A percentile compares a stretch with the other conserved stretches of the same genome.
Evolutionary conservation across 1,140 invertebrate genomes (phyloP).

Genomic region (Phthorimaea operculella): DNA sequence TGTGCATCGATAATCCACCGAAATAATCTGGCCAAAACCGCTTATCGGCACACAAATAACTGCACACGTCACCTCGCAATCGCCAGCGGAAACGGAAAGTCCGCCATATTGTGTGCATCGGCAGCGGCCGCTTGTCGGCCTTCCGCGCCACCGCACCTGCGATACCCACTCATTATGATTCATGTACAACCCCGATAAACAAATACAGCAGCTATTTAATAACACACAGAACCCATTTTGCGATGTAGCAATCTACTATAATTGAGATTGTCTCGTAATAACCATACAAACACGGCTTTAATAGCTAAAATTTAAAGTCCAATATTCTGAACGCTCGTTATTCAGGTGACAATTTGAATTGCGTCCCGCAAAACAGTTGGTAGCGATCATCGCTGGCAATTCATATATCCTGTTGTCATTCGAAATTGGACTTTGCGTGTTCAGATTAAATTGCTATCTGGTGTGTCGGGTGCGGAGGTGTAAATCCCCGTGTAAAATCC

Average conservation of each 20-base stretch:
- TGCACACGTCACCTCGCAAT: constrained; percentile 39
- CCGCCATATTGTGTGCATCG: constrained; percentile 57
- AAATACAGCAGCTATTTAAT: neutral
- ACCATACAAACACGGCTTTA: constrained; percentile 19
- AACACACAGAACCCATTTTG: neutral
- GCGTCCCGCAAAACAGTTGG: constrained; percentile 13
- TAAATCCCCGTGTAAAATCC: constrained; percentile 33
- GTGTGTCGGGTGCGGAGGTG: constrained; percentile 9
- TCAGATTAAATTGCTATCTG: constrained; percentile 14
- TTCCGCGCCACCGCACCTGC: constrained; percentile 57
- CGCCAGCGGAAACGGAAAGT: constrained; percentile 52
- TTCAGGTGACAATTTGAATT: constrained; percentile 54
- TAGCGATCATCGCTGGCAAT: constrained; percentile 33
- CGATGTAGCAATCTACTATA: neutral
- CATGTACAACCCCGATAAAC: constrained; percentile 12
- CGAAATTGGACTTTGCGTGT: constrained; percentile 19
- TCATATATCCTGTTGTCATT: constrained; percentile 10
- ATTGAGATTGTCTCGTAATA: neutral
- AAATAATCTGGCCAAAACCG: constrained; percentile 2
- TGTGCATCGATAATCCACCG: neutral
- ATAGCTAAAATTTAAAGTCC: constrained; percentile 13
- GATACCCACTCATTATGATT: constrained; percentile 32
- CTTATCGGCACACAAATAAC: constrained; percentile 16
- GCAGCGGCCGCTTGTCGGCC: constrained; percentile 36
- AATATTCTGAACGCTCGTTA: constrained; percentile 19